Evolutionary conservation across 2,113 vertebrate species (phyloP).

Genomic region (Holacanthus passer): DNA sequence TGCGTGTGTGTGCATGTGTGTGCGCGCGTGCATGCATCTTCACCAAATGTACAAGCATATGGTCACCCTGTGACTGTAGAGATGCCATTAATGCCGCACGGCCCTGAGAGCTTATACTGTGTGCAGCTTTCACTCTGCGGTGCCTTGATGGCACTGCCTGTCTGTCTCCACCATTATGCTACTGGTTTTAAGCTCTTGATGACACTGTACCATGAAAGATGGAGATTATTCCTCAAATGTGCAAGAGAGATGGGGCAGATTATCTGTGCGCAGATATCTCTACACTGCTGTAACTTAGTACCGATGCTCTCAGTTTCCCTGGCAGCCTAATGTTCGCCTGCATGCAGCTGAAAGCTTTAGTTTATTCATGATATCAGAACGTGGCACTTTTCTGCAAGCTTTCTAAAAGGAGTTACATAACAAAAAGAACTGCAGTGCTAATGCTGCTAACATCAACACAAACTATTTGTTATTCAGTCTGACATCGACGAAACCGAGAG

Average conservation of each 20-base stretch:
- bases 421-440: constrained; percentile 52
- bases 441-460: constrained; percentile 53
- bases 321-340: constrained; percentile 57
- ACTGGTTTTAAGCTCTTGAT: constrained; percentile 78
- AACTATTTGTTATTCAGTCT: constrained; percentile 28
- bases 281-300: constrained; percentile 57
- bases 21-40: constrained; percentile 17
- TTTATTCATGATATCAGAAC: constrained; percentile 75
- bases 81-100: constrained; percentile 71
- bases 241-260: constrained; percentile 70
- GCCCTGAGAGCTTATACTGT: constrained; percentile 59
- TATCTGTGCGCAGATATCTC: constrained; percentile 69
- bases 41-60: constrained; percentile 79
- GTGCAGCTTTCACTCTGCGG: constrained; percentile 31
- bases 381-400: constrained; percentile 62
- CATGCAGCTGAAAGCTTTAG: constrained; percentile 67
- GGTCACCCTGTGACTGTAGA: constrained; percentile 69
- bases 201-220: constrained; percentile 68
- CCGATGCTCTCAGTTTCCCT: constrained; percentile 54
- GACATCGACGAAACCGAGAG: constrained; percentile 30
- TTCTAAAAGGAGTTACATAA: constrained; percentile 70
- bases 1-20: constrained; percentile 20
- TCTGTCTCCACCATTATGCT: constrained; percentile 60
- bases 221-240: constrained; percentile 78
- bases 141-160: constrained; percentile 48